phyloP scores from a whole-genome alignment of 2,888 invertebrate genomes.

The Synanthedon tipuliformis region DNA sequence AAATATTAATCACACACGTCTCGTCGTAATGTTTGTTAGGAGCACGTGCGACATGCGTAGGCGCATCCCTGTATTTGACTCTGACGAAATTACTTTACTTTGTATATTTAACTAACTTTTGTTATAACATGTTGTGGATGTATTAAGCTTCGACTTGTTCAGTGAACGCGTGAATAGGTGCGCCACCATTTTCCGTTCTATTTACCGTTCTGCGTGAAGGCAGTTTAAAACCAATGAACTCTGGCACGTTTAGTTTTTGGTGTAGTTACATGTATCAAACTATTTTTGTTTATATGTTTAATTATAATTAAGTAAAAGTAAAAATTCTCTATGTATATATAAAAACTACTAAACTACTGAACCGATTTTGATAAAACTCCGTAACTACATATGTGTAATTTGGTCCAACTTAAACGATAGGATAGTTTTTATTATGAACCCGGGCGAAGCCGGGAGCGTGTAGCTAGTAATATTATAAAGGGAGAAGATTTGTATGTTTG shows the following conservation, averaged over 20 bases:
- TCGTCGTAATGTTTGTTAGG: neutral
- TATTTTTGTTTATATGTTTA: too few species aligned
- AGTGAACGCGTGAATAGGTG: slow-evolving; percentile 32
- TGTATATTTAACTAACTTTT: slow-evolving; percentile 30
- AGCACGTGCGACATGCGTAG: slow-evolving; percentile 8
- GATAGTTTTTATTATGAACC: too few species aligned
- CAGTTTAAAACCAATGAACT: slow-evolving; percentile 1
- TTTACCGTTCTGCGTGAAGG: slow-evolving; percentile 13
- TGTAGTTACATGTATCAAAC: neutral
- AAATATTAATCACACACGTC: neutral
- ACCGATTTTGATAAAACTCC: too few species aligned
- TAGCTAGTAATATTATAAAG: too few species aligned
- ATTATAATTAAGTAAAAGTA: too few species aligned
- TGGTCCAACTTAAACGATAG: too few species aligned
- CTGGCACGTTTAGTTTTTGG: neutral
- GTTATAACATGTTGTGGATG: slow-evolving; percentile 16
- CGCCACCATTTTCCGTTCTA: slow-evolving; percentile 38
- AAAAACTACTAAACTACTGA: too few species aligned
- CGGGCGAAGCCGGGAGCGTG: too few species aligned
- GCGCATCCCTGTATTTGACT: slow-evolving; percentile 20
- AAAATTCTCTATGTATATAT: too few species aligned
- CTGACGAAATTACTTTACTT: slow-evolving; percentile 20
- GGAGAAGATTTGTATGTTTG: too few species aligned
- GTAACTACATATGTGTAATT: too few species aligned
- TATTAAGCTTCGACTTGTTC: slow-evolving; percentile 32